Base-by-base conservation (phyloP, 2,797 vertebrate genomes). In the Fratercula arctica region DNA sequence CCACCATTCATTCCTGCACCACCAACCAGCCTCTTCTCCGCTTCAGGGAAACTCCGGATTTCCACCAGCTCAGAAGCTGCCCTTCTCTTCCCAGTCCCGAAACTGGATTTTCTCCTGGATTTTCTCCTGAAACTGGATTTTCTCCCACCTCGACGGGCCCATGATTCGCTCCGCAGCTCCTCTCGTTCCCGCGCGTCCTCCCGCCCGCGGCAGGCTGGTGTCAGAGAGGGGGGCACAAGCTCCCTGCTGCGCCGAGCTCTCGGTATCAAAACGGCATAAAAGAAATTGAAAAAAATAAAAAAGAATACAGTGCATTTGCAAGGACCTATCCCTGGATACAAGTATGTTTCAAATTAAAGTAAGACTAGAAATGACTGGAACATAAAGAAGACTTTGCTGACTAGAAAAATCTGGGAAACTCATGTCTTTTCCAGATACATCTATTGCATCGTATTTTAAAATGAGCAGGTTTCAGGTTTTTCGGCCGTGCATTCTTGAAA, bases 281-380 rank as follows among this genome's bases (percentile, higher is more conserved):
- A 87, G 41, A 45, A 29, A 3, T 50, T 35, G 35, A 35, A 35
- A 39, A 4, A 19, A 82, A 50, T 31, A 29, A 3, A 50, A 45
- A 4, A 23, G 37, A 81, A 20, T 1, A 19, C 33, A 66, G 29
- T n/a, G 33, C 41, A 10, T 90, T 96, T 89, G 13, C 73, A 92
- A 91, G n/a, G 77, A 84, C 70, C 51, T 59, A 64, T 26, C 37
- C 41, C 31, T 75, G 78, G 63, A 35, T 24, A 79, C 48, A 91
- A 96, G 80, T 78, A 57, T 68, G 53, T 95, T 96, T 93, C 61
- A 88, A 94, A 96, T 86, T 88, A 94, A 43, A 84, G 14, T 23
- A 79, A 61, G 43, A 45, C 59, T 94, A 85, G 39, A 93, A 94
- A 68, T 73, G 25, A 60, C 39, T 79, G 59, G 39, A 85, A 41